Evolutionary conservation across 2,888 invertebrate species (phyloP).

Genomic region (Galeruca laticollis): DNA sequence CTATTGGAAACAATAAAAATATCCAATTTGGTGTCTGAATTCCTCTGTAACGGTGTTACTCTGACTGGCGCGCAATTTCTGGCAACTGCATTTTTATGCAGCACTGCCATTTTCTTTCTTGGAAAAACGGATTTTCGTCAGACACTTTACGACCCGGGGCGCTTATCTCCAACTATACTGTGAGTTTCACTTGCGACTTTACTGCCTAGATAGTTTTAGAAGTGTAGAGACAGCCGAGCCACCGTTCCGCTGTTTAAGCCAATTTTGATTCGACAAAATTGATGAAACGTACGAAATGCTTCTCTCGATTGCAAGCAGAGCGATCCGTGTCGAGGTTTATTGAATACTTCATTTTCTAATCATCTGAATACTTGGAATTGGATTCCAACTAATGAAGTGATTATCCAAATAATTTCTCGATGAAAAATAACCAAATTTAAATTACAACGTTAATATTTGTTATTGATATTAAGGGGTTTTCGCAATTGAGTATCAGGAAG

Average conservation of each 20-base stretch:
- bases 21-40: conserved; percentile 41
- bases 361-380: neutral
- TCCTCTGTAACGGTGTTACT: conserved; percentile 33
- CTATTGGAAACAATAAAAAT: conserved; percentile 41
- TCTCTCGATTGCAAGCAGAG: conserved; percentile 22
- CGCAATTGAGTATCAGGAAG: too few relatives aligned
- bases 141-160: conserved; percentile 43
- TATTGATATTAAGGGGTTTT: too few relatives aligned
- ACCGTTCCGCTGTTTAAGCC: conserved; percentile 35
- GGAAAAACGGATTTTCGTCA: conserved; percentile 38
- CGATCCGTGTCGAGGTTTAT: conserved; percentile 30
- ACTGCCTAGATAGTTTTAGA: conserved; percentile 40
- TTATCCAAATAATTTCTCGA: neutral
- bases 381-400: neutral
- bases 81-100: conserved; percentile 45
- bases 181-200: conserved; percentile 38
- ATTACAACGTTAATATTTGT: too few relatives aligned
- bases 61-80: conserved; percentile 40
- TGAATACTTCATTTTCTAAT: conserved; percentile 34
- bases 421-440: too few relatives aligned
- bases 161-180: conserved; percentile 43
- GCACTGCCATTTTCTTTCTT: conserved; percentile 36
- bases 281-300: conserved; percentile 37
- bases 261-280: conserved; percentile 36
- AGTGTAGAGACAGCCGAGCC: conserved; percentile 31